phyloP scores from a whole-genome alignment of 2,113 vertebrate genomes.

The Eolophus roseicapilla region DNA sequence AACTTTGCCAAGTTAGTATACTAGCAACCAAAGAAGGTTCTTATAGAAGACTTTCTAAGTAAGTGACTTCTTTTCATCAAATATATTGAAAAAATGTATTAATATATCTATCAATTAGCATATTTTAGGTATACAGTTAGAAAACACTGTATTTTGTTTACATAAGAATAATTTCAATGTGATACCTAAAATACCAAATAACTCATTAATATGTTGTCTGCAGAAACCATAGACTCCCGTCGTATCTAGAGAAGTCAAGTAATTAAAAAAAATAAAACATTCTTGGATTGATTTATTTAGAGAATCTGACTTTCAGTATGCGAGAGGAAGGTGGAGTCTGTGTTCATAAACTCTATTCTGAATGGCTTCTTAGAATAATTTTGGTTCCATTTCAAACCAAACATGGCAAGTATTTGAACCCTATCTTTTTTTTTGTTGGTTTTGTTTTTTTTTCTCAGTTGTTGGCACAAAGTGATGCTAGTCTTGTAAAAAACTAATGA shows the following conservation, averaged over 20 bases:
- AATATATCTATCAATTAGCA: background rate
- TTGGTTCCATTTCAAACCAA: background rate
- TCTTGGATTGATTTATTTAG: background rate
- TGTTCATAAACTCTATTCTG: background rate
- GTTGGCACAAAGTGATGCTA: background rate
- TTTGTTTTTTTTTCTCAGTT: background rate
- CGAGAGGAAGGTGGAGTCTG: background rate
- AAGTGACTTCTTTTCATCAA: background rate
- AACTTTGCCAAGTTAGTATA: background rate
- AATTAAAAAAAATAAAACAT: background rate
- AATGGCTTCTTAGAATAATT: background rate
- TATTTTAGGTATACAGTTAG: background rate
- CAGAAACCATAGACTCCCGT: background rate
- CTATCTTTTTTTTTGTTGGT: fast-evolving
- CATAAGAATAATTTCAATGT: background rate
- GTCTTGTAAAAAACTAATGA: background rate
- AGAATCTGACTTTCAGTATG: background rate
- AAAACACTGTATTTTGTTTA: background rate
- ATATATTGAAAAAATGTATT: background rate
- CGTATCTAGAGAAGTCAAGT: background rate
- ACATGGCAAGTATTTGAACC: background rate
- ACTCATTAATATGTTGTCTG: background rate
- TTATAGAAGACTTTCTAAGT: background rate
- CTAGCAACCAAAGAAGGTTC: background rate
- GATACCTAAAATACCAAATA: background rate